Base-by-base conservation (phyloP, 2,888 invertebrate genomes). In the Harmothoe impar region DNA sequence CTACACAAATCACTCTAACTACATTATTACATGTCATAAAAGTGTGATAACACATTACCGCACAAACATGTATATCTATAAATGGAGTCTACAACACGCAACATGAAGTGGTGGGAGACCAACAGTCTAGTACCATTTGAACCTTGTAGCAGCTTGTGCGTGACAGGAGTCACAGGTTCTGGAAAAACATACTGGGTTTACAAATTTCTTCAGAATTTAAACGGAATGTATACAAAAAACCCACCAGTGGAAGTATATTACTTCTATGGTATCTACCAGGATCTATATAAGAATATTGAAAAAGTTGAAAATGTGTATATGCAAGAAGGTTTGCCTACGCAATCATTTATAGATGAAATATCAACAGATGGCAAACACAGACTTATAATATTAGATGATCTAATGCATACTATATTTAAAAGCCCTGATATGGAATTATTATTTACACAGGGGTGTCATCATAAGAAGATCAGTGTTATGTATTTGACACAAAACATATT, bases 81-180 rank as follows among this genome's bases (percentile, higher is more conserved):
- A n/a, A n/a, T n/a, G n/a, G n/a, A n/a, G n/a, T n/a, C n/a, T n/a
- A n/a, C n/a, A n/a, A n/a, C n/a, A n/a, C n/a, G n/a, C n/a, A n/a
- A n/a, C n/a, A n/a, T n/a, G n/a, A 62, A n/a, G n/a, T 62, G 62
- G 62, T 62, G 62, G 62, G 10, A n/a, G n/a, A 62, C 20, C 20
- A n/a, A 62, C 15, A 62, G 62, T 62, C 25, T 62, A 62, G 23
- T 62, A n/a, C 62, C 62, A 62, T 62, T 62, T n/a, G n/a, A 62
- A 62, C 62, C 62, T n/a, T n/a, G n/a, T 20, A n/a, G 62, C 25
- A 62, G 62, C 62, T 7, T 20, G 1, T 62, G 62, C 15, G 3
- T 62, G 15, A 62, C 20, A 20, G 43, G 43, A 7, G 10, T 43
- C 5, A 43, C 43, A 43, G 43, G 43, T 3, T 43, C 43, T 43